These are phyloP conservation scores for Pterostichus madidus DNA, from an alignment of 2,888 invertebrate species.

Conservation along the genomic window DNA sequence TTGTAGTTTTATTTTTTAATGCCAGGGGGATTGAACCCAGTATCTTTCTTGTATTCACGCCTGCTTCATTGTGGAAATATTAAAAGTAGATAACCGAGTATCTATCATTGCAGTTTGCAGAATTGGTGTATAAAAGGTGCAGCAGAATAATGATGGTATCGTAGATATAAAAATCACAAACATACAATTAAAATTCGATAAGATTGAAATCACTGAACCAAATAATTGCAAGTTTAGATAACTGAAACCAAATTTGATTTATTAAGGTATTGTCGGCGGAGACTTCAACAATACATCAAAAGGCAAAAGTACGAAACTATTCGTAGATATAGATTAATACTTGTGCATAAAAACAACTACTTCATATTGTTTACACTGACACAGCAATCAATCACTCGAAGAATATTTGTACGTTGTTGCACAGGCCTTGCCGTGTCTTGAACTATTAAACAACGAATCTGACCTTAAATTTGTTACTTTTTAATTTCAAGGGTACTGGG, in stretches of 20 bases:
- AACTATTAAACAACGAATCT: conserved; percentile 44
- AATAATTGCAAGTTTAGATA: conserved; percentile 31
- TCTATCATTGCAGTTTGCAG: too few relatives aligned
- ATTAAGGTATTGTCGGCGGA: conserved; percentile 30
- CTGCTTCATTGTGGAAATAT: too few relatives aligned
- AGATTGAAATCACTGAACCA: conserved; percentile 37
- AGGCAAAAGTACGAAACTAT: neutral
- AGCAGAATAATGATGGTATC: too few relatives aligned
- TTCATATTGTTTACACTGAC: conserved; percentile 54
- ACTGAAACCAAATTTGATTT: conserved; percentile 37
- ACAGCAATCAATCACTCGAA: conserved; percentile 53
- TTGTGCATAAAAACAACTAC: conserved; percentile 37
- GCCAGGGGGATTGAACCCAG: too few relatives aligned
- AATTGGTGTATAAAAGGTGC: too few relatives aligned
- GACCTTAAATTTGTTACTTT: conserved; percentile 62
- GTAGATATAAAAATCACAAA: too few relatives aligned
- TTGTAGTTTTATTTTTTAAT: too few relatives aligned
- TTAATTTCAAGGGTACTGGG: conserved; percentile 56
- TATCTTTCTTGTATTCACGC: too few relatives aligned
- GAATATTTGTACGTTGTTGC: conserved; percentile 48
- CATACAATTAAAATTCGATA: neutral
- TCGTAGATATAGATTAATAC: conserved; percentile 44
- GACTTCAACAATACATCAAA: conserved; percentile 28
- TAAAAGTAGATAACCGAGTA: too few relatives aligned
- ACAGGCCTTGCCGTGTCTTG: conserved; percentile 54